Evolutionary conservation across 1,140 invertebrate genomes (phyloP).

Genomic region (Aphidius gifuensis): DNA sequence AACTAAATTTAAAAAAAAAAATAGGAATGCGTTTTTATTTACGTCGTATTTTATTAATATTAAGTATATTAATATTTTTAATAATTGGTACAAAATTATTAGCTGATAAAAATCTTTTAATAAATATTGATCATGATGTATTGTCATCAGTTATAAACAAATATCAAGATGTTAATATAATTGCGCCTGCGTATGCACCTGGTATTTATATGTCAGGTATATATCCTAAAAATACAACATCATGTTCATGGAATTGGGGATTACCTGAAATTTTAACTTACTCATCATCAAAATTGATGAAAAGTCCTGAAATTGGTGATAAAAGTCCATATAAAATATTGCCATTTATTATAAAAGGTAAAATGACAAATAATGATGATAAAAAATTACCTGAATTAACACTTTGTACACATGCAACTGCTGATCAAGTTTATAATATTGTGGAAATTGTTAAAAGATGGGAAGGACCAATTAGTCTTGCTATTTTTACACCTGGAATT

Average conservation of each 20-base stretch:
- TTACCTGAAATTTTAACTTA: conserved; percentile 59
- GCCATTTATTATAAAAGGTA: conserved; percentile 57
- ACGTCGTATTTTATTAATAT: conserved; percentile 33
- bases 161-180: conserved; percentile 1
- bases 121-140: conserved; percentile 13
- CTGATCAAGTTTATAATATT: conserved; percentile 70
- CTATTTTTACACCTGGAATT: conserved; percentile 67
- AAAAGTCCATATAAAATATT: conserved; percentile 63
- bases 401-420: conserved; percentile 71
- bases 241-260: conserved; percentile 64
- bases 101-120: conserved; percentile 28
- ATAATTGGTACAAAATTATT: conserved; percentile 36
- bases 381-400: conserved; percentile 52
- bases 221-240: conserved; percentile 56
- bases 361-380: conserved; percentile 46
- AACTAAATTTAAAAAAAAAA: not conserved
- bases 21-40: conserved; percentile 23
- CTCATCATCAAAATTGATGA: conserved; percentile 44
- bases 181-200: conserved; percentile 36
- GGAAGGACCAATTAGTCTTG: conserved; percentile 72
- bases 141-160: conserved; percentile 17
- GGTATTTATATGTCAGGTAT: conserved; percentile 58
- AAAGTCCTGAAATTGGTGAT: conserved; percentile 58
- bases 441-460: conserved; percentile 65
- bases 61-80: conserved; percentile 28